A percentile compares a stretch with the other conserved stretches of the same genome.
Conservation (phyloP, 92 coral and sea anemone species). For the Scolanthus callimorphus region DNA sequence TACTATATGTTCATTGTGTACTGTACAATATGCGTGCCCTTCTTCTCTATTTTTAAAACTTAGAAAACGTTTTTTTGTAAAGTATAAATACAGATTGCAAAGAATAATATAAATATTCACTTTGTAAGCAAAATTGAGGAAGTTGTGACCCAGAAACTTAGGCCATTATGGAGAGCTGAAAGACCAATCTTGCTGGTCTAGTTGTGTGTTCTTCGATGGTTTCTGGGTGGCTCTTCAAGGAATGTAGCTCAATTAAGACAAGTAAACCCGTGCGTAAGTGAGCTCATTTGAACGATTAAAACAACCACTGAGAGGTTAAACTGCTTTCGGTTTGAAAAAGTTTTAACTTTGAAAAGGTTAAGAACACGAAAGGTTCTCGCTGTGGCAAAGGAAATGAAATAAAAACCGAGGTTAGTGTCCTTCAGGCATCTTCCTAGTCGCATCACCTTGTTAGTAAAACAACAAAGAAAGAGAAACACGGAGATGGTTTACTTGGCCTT, state of each 20-base stretch:
- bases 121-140: too few relatives aligned
- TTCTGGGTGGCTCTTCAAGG: background rate
- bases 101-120: too few relatives aligned
- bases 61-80: background rate
- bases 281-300: background rate
- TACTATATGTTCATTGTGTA: too few relatives aligned
- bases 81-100: too few relatives aligned
- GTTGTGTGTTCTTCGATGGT: background rate
- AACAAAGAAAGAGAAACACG: background rate
- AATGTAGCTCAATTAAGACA: background rate
- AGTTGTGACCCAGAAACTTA: too few relatives aligned
- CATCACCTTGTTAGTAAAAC: background rate
- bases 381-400: too few relatives aligned
- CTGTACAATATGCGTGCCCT: too few relatives aligned
- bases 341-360: slow-evolving; percentile 40
- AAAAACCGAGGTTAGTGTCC: too few relatives aligned
- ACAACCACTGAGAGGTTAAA: slow-evolving; percentile 33
- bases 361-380: slow-evolving; percentile 7
- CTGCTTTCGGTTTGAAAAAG: background rate
- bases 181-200: too few relatives aligned
- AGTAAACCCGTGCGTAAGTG: background rate
- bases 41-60: background rate
- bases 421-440: too few relatives aligned
- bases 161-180: too few relatives aligned
- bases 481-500: background rate